phyloP scores from a whole-genome alignment of 2,797 vertebrate species.

The Chloroceryle inda region DNA sequence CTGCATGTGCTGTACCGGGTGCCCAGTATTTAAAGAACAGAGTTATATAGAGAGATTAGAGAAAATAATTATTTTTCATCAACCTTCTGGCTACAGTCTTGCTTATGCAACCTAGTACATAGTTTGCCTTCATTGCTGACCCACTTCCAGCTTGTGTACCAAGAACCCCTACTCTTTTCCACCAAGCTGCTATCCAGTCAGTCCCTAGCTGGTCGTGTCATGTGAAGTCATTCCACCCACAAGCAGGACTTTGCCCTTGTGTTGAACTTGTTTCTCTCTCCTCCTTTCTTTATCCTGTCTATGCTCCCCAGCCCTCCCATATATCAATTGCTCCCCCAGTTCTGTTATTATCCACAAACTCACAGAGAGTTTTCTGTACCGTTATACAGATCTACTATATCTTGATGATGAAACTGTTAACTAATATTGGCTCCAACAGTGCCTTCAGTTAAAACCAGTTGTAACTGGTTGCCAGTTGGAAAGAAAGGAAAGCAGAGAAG shows the following conservation, averaged over 20 bases:
- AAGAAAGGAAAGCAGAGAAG: no score
- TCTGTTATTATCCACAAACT: neutral
- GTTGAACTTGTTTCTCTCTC: neutral
- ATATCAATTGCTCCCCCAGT: rapidly evolving
- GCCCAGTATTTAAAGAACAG: neutral
- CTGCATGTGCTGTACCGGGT: neutral
- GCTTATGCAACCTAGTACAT: neutral
- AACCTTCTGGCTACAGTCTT: neutral
- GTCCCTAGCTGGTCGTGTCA: neutral
- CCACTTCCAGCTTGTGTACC: neutral
- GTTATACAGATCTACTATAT: neutral
- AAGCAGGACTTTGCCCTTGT: neutral
- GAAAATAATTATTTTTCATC: neutral
- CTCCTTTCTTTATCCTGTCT: neutral
- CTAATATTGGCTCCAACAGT: neutral
- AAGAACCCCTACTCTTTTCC: neutral
- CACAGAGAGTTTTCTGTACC: neutral
- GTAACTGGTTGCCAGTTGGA: neutral
- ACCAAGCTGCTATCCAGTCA: neutral
- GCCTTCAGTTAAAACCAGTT: neutral
- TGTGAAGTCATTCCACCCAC: rapidly evolving
- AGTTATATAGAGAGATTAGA: rapidly evolving
- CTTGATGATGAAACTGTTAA: neutral
- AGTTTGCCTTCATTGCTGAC: neutral
- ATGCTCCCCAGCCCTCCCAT: rapidly evolving